Evolutionary conservation across 2,113 vertebrate genomes (phyloP), one percentile per base, ranked within the genome.

Genomic region (Phalacrocorax brasilianus): DNA sequence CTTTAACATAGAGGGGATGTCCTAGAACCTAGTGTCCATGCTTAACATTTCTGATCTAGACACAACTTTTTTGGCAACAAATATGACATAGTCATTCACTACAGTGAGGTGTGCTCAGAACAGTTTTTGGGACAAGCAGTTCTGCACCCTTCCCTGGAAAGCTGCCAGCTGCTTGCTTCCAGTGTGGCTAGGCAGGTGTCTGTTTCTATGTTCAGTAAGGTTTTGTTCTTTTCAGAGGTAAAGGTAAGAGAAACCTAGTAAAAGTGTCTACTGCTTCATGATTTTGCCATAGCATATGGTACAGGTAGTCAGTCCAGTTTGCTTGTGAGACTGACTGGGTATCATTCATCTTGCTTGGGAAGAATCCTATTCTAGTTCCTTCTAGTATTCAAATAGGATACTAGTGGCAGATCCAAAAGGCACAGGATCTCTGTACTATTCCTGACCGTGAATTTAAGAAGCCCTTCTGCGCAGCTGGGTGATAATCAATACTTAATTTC

Each of bases 401-500:
- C 44, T 45, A 45, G 44, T 17, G 44, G 14, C 14, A 45, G 44
- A 45, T 45, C 44, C 44, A 45, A 68, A 67, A 27, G 32, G 45
- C 28, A 33, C 38, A 38, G 59, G 33, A 47, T 38, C 45, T 61
- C 26, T 45, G 49, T 40, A 58, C 58, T 49, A 3, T 35, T 89
- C 67, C 87, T 94, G 88, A 83, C 92, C 49, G 78, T 93, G 82
- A 97, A 94, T 97, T 97, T 96, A 95, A 95, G 93, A 95, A 96
- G 91, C 93, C 96, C 92, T 86, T 59, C 38, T 91, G 93, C 96
- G 93, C 85, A 96, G 86, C 93, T 95, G 94, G 42, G 86, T 94
- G 96, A 96, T 95, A 95, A 95, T 96, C 97, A 98, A 97, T 96
- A 94, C 86, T 97, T 96, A 96, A 97, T 97, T 97, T 94, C 96